Conservation (phyloP, 2,797 vertebrate genomes). For the Xiphophorus birchmanni region DNA sequence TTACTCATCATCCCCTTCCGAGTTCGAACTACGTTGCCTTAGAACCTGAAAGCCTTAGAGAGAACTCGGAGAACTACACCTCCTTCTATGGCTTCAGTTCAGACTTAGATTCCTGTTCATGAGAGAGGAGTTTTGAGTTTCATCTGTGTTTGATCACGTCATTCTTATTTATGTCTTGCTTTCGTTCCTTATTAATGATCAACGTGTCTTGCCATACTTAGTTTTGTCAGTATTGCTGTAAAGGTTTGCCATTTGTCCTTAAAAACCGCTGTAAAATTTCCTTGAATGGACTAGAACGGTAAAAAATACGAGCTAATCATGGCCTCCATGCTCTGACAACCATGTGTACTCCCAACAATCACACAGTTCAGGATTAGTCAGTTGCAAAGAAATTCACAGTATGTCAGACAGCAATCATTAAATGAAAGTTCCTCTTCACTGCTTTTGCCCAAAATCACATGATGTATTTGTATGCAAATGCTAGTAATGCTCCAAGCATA, state of each 20-base stretch:
- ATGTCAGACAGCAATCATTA: constrained; percentile 66
- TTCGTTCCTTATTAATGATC: too few species aligned
- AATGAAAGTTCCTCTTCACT: constrained; percentile 66
- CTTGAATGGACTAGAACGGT: constrained; percentile 50
- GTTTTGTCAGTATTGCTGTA: too few species aligned
- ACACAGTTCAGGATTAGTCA: constrained; percentile 64
- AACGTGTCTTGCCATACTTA: too few species aligned
- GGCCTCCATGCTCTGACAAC: constrained; percentile 60
- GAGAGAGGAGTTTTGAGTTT: too few species aligned
- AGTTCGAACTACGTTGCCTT: too few species aligned
- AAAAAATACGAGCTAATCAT: constrained; percentile 71
- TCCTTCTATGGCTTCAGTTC: too few species aligned
- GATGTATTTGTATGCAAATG: constrained; percentile 68
- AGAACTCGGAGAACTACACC: too few species aligned
- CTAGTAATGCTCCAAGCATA: constrained; percentile 30
- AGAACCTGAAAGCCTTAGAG: too few species aligned
- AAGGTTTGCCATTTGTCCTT: not conserved
- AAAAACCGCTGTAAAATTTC: constrained; percentile 34
- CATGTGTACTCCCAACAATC: constrained; percentile 58
- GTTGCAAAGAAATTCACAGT: constrained; percentile 54
- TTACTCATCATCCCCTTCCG: too few species aligned
- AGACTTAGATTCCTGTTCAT: too few species aligned
- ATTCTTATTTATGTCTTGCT: too few species aligned
- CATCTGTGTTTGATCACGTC: too few species aligned
- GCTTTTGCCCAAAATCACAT: constrained; percentile 52